Conservation (phyloP, 2,888 invertebrate genomes). For the Scaptomyza tumidula region DNA sequence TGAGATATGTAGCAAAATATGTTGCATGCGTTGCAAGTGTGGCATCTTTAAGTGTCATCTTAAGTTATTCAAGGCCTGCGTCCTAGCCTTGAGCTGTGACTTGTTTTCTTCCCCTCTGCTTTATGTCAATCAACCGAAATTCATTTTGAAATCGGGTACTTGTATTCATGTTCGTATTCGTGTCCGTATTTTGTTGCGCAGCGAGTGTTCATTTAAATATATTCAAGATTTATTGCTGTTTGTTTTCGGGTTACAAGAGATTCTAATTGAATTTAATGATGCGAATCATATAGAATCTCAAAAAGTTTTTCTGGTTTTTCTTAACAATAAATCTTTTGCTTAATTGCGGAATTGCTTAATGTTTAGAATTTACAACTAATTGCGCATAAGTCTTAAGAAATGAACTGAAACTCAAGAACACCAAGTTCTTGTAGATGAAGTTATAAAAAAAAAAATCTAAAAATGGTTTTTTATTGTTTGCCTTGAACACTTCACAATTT, state of each 20-base stretch:
- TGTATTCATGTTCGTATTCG: background rate
- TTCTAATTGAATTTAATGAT: conserved; percentile 57
- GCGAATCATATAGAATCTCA: conserved; percentile 9
- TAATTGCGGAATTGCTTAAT: conserved; percentile 2
- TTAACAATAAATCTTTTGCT: background rate
- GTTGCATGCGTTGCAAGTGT: conserved; percentile 40
- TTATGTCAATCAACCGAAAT: conserved; percentile 62
- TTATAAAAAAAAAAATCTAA: too few species aligned
- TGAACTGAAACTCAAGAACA: too few species aligned
- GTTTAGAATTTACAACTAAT: background rate
- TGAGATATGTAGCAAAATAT: conserved; percentile 36
- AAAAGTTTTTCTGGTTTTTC: background rate
- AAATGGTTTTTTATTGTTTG: background rate
- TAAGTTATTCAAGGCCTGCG: background rate
- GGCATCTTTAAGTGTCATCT: conserved; percentile 10
- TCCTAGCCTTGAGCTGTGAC: conserved; percentile 34
- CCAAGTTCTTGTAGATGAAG: too few species aligned
- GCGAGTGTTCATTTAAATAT: conserved; percentile 36
- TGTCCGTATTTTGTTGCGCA: background rate
- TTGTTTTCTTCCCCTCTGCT: conserved; percentile 6
- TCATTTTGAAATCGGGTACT: conserved; percentile 40
- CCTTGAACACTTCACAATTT: background rate
- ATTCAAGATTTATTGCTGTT: conserved; percentile 40
- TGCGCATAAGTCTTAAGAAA: background rate
- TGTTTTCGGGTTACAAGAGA: conserved; percentile 41